These are phyloP conservation scores for Paradoxurus hermaphroditus DNA, from an alignment of 2,113 vertebrate genomes.

Conservation along the genomic window DNA sequence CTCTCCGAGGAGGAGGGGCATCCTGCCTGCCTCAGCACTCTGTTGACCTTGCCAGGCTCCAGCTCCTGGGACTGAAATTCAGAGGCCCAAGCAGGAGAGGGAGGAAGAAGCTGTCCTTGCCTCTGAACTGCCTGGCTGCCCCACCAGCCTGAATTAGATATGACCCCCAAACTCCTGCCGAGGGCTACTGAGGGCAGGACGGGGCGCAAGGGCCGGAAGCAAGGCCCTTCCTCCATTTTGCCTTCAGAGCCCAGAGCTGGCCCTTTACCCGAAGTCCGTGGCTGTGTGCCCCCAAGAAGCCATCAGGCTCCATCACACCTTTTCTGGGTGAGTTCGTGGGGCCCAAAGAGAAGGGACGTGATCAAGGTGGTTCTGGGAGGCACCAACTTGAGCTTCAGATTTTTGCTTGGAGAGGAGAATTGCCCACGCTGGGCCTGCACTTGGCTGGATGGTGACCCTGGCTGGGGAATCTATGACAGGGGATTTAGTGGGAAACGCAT, in stretches of 20 bases:
- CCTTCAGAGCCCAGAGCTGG: not conserved
- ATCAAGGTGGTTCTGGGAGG: not conserved
- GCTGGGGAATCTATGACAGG: not conserved
- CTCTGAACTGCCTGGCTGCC: not conserved
- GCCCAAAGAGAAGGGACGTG: not conserved
- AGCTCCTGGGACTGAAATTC: not conserved
- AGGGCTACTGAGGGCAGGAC: not conserved
- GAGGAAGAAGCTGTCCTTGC: not conserved
- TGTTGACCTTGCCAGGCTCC: conserved; percentile 54
- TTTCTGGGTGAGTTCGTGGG: not conserved
- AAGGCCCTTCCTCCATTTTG: not conserved
- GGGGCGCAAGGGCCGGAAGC: not conserved
- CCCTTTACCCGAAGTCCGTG: not conserved
- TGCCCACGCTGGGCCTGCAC: not conserved
- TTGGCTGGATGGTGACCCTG: not conserved
- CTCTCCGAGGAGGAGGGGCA: not conserved
- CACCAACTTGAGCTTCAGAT: not conserved
- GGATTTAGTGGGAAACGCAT: not conserved
- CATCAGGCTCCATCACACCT: not conserved
- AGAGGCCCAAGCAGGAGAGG: not conserved
- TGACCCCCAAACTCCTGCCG: not conserved
- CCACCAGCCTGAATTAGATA: not conserved
- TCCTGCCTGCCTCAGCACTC: not conserved
- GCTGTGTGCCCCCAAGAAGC: not conserved
- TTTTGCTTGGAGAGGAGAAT: not conserved